Percentiles rank a stretch among this genome's conserved stretches.
These are phyloP conservation scores for Rhorus exstirpatorius DNA, from an alignment of 2,888 invertebrate species.

Conservation along the genomic window DNA sequence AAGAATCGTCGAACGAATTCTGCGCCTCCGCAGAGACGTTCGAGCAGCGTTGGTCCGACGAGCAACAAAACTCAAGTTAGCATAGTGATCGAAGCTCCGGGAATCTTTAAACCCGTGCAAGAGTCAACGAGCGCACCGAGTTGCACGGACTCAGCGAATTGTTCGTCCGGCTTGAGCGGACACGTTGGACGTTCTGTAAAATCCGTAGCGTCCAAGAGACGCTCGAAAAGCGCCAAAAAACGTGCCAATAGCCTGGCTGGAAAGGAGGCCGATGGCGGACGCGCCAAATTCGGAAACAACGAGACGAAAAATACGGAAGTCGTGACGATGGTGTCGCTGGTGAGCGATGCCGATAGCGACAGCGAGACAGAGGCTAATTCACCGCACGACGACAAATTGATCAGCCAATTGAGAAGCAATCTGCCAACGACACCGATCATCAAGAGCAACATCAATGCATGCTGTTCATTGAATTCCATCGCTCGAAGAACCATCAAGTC, in stretches of 20 bases:
- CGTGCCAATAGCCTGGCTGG: slow-evolving; percentile 73
- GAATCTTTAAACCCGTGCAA: slow-evolving; percentile 43
- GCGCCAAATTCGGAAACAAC: slow-evolving; percentile 62
- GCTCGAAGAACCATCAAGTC: slow-evolving; percentile 81
- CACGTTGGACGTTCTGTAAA: slow-evolving; percentile 67
- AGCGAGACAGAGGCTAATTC: slow-evolving; percentile 86
- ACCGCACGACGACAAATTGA: slow-evolving; percentile 82
- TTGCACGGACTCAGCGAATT: slow-evolving; percentile 14
- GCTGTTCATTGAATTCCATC: slow-evolving; percentile 66
- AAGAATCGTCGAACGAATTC: slow-evolving; percentile 77
- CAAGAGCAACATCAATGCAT: slow-evolving; percentile 77
- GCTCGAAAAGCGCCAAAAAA: slow-evolving; percentile 79
- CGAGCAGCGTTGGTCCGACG: slow-evolving; percentile 59
- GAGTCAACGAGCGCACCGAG: slow-evolving; percentile 17
- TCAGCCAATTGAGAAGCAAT: slow-evolving; percentile 82
- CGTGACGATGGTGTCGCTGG: slow-evolving; percentile 90
- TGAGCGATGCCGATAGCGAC: slow-evolving; percentile 90
- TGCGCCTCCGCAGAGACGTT: slow-evolving; percentile 79
- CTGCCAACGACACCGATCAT: slow-evolving; percentile 84
- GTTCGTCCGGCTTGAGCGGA: slow-evolving; percentile 35
- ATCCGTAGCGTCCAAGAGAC: slow-evolving; percentile 80
- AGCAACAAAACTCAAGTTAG: slow-evolving; percentile 77
- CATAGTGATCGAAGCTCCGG: slow-evolving; percentile 79
- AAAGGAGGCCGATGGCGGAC: slow-evolving; percentile 66
- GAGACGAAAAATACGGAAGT: slow-evolving; percentile 81